Evolutionary conservation across 2,113 vertebrate genomes (phyloP), one percentile per base, ranked within the genome.

Genomic region (Rhagologus leucostigma): DNA sequence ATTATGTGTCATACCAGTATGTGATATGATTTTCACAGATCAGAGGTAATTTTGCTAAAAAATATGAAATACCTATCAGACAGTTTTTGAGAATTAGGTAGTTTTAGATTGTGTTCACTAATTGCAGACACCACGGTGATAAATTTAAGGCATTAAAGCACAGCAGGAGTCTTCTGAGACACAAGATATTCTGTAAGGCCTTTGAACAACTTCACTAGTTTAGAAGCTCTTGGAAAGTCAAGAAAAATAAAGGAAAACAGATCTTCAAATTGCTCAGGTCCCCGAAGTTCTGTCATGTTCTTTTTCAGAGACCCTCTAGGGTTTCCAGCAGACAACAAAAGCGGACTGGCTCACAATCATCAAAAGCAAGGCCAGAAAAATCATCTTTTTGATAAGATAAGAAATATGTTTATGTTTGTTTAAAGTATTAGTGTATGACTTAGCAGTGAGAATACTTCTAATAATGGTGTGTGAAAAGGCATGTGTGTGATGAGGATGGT

Each of bases 101-200:
- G 94, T 78, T 95, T 97, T 88, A 67, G 56, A 87, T 81, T 82
- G 44, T 64, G 42, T 83, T 89, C 67, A 69, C 46, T 92, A 95
- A 97, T 97, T 97, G 82, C 27, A 88, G 53, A 84, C 37, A 87
- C 37, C 62, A 87, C 91, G 24, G n/a, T 96, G 93, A 93, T 96
- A 97, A 84, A 96, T 96, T 85, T 77, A 67, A 97, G 44, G 21
- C 78, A 96, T 96, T 97, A 96, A 95, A 96, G 63, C 92, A 93
- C 94, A 97, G 90, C 89, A 96, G 93, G 89, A 90, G 39, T 89
- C 95, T 97, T 97, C 89, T 91, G 89, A 93, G 92, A 75, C 68
- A 81, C 84, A 70, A 53, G 55, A 87, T 95, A 97, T 95, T 96
- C 83, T 94, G 47, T 59, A 94, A 84, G 88, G 80, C 35, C 89